These are phyloP conservation scores for Gopherus flavomarginatus DNA, from an alignment of 2,113 vertebrate species.

Conservation along the genomic window DNA sequence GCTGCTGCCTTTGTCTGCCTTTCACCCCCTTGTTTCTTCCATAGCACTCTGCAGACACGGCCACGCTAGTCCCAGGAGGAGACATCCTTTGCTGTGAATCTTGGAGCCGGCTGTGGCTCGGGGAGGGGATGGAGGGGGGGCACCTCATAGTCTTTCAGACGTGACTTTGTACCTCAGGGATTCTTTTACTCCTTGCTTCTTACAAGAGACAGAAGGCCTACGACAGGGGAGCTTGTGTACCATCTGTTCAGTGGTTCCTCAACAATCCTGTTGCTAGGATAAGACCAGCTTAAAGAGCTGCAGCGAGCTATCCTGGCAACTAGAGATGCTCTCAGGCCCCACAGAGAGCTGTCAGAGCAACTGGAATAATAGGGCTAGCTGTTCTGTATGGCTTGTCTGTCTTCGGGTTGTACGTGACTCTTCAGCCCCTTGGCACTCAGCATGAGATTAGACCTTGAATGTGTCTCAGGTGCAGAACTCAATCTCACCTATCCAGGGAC, in stretches of 20 bases:
- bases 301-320: neutral
- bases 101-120: fast-evolving
- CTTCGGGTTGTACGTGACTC: neutral
- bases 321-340: neutral
- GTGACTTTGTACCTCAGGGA: neutral
- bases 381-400: neutral
- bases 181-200: neutral
- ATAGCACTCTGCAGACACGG: neutral
- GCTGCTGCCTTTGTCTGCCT: slow-evolving; percentile 55
- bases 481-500: neutral
- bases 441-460: neutral
- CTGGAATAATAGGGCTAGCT: neutral
- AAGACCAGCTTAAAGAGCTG: neutral
- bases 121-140: fast-evolving
- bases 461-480: neutral
- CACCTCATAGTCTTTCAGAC: fast-evolving
- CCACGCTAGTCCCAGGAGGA: fast-evolving
- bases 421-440: neutral
- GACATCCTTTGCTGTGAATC: neutral
- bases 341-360: neutral
- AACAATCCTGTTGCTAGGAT: neutral
- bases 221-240: neutral
- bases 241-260: neutral
- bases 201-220: neutral
- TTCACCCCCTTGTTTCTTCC: slow-evolving; percentile 11